phyloP scores from a whole-genome alignment of 2,888 invertebrate genomes.

The Branchipolynoe longqiensis region DNA sequence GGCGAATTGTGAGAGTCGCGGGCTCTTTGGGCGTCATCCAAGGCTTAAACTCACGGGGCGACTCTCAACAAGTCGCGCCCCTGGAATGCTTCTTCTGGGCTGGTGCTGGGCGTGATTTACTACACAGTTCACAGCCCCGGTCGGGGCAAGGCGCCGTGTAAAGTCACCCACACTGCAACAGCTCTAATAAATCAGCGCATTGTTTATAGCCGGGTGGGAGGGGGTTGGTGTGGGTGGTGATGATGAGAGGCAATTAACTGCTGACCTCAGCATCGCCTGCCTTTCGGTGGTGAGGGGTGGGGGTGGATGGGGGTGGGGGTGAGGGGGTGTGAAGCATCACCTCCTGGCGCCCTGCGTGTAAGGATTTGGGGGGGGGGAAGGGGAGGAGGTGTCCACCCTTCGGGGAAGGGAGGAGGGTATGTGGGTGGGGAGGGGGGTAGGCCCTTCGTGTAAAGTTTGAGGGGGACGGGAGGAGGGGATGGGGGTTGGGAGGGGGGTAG shows the following conservation, averaged over 20 bases:
- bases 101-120: conserved; percentile 20
- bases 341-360: background rate
- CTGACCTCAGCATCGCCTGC: background rate
- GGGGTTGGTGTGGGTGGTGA: too few species aligned
- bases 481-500: too few species aligned
- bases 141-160: conserved; percentile 7
- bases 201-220: conserved; percentile 33
- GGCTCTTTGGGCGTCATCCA: too few species aligned
- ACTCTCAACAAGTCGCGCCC: background rate
- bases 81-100: conserved; percentile 22
- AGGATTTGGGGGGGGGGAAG: background rate
- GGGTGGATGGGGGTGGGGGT: too few species aligned
- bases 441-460: too few species aligned
- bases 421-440: too few species aligned
- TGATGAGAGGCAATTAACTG: conserved; percentile 41
- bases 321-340: too few species aligned
- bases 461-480: too few species aligned
- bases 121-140: conserved; percentile 12
- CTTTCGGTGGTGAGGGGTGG: too few species aligned
- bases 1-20: conserved; percentile 4
- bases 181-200: conserved; percentile 30
- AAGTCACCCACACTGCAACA: background rate
- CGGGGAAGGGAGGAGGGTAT: too few species aligned
- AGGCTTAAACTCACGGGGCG: background rate
- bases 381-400: too few species aligned